phyloP scores from a whole-genome alignment of 2,113 vertebrate genomes.

The Chionis minor region DNA sequence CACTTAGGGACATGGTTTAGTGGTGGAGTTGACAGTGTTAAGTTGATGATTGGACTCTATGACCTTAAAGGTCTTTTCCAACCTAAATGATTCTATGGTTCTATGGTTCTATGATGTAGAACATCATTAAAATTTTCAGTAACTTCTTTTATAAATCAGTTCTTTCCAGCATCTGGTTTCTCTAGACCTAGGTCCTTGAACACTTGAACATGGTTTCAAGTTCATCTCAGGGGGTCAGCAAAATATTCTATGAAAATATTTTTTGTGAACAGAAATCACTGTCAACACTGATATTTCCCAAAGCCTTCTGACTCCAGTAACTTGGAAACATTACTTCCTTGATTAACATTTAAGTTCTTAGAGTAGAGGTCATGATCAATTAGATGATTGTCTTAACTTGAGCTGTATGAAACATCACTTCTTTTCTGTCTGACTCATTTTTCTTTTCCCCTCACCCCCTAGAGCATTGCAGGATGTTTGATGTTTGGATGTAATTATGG shows the following conservation, averaged over 20 bases:
- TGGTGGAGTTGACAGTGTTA: background rate
- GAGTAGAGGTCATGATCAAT: background rate
- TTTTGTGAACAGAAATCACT: background rate
- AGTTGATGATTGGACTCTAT: background rate
- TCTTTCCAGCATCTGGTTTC: background rate
- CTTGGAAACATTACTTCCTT: background rate
- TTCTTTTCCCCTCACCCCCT: background rate
- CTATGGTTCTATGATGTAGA: background rate
- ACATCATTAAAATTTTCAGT: background rate
- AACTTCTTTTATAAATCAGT: background rate
- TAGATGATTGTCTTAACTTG: background rate
- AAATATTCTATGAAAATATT: background rate
- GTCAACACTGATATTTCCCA: background rate
- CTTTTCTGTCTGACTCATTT: background rate
- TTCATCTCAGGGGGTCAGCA: background rate
- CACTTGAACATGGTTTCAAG: background rate
- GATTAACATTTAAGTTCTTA: background rate
- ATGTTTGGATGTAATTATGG: background rate
- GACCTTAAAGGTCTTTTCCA: background rate
- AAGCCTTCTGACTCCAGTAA: background rate
- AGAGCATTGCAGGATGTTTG: background rate
- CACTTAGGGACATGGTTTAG: background rate
- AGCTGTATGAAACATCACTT: background rate
- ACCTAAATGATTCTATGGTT: background rate
- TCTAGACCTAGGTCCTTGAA: background rate